Base-by-base conservation (phyloP, 2,888 invertebrate species). In the Orthosia gracilis region DNA sequence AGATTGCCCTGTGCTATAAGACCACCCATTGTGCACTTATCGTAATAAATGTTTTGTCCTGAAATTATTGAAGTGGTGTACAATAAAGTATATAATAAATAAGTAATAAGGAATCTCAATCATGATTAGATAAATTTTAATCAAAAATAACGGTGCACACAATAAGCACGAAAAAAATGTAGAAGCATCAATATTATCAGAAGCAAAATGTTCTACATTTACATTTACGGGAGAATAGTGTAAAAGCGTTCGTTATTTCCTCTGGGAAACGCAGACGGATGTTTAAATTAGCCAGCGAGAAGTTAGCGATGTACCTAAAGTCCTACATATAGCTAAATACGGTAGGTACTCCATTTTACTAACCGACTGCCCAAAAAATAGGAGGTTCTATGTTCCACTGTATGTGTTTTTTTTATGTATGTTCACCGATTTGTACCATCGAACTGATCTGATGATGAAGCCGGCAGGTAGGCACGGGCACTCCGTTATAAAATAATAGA, bases 211-310 rank as follows among this genome's bases (percentile, higher is more conserved):
- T 69, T 67, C 13, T 59, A 73, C 68, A 81, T 81, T 73, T 78
- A 62, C 65, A 81, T 81, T 73, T 66, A 31, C 52, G 40, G 54
- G 50, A 57, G 55, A 73, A 73, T 80, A 82, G 80, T 82, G 66
- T 62, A 54, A 80, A 80, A 63, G 59, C 70, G 50, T 72, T 58
- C 68, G 75, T 76, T 73, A 82, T 82, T 82, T 82, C 82, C 82
- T 76, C 31, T 0, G 76, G 70, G 82, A 82, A 45, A 76, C 55
- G 52, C 70, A 66, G 73, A 66, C 70, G 59, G 69, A 80, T 76
- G 76, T 82, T 83, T 72, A 83, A 83, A 83, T 80, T 80, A 80
- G 80, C 69, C 69, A 62, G 70, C 69, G 73, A 79, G 61, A 76
- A 82, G 75, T 82, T 75, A 57, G 55, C 55, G 26, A 57, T 59